Evolutionary conservation across 1,140 invertebrate species (phyloP).

Genomic region (Macrotrachela quadricornifera): DNA sequence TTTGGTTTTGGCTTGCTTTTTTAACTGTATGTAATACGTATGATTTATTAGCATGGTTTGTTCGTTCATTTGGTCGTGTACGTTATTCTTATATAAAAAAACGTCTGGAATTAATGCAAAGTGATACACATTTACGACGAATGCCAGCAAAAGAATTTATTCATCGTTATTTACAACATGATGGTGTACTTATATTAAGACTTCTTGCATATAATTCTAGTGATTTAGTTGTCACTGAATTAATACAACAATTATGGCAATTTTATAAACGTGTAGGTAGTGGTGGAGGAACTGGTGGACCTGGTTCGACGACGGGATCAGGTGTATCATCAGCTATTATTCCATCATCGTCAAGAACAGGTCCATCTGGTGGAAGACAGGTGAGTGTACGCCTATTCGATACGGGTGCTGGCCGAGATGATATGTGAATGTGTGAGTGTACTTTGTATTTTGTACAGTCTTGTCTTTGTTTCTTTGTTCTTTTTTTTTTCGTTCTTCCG

Average conservation of each 20-base stretch:
- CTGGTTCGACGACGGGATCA: background rate
- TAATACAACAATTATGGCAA: slow-evolving; percentile 32
- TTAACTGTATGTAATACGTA: slow-evolving; percentile 19
- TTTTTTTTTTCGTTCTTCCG: too few relatives aligned
- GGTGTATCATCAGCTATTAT: too few relatives aligned
- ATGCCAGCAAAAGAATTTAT: slow-evolving; percentile 24
- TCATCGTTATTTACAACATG: slow-evolving; percentile 33
- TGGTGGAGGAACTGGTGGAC: background rate
- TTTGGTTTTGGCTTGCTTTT: slow-evolving; percentile 21
- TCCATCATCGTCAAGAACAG: too few relatives aligned
- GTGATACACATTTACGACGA: slow-evolving; percentile 11
- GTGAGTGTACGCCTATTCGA: too few relatives aligned
- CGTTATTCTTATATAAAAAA: slow-evolving; percentile 9
- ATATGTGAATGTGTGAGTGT: too few relatives aligned
- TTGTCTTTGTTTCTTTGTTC: too few relatives aligned
- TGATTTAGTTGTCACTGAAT: slow-evolving; percentile 34
- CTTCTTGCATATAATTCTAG: slow-evolving; percentile 35
- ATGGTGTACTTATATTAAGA: slow-evolving; percentile 33
- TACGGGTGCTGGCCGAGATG: too few relatives aligned
- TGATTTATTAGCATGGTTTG: slow-evolving; percentile 14
- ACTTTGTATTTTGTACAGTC: too few relatives aligned
- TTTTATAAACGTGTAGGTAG: slow-evolving; percentile 14
- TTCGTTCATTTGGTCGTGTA: slow-evolving; percentile 10
- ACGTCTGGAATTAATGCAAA: slow-evolving; percentile 7
- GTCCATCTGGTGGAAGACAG: too few relatives aligned